Percentiles rank a stretch among this genome's conserved stretches.
phyloP scores from a whole-genome alignment of 2,888 invertebrate species.

The Priocnemis perturbator region DNA sequence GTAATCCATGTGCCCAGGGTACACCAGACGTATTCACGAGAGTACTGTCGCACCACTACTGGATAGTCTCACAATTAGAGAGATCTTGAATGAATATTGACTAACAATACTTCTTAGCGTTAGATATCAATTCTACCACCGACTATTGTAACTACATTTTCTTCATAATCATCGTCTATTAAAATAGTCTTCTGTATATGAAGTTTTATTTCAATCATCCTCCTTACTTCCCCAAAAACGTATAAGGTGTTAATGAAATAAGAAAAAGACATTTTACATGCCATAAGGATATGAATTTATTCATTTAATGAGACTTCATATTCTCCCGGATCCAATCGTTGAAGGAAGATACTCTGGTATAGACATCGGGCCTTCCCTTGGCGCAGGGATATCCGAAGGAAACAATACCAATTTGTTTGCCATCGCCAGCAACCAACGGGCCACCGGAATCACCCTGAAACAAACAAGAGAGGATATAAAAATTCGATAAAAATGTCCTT shows the following conservation, averaged over 20 bases:
- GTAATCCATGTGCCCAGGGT: slow-evolving; percentile 47
- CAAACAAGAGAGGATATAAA: not conserved
- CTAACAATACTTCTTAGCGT: no score
- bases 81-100: not conserved
- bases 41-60: slow-evolving; percentile 37
- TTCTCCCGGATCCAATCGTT: slow-evolving; percentile 49
- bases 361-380: slow-evolving; percentile 52
- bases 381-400: slow-evolving; percentile 55
- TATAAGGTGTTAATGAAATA: no score
- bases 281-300: no score
- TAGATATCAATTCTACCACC: no score
- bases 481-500: no score
- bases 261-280: no score
- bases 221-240: no score
- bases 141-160: no score
- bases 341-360: slow-evolving; percentile 39
- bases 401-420: slow-evolving; percentile 50
- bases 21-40: slow-evolving; percentile 54
- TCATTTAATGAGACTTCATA: not conserved
- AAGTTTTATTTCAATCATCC: no score
- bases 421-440: slow-evolving; percentile 38
- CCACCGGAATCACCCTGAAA: slow-evolving; percentile 48
- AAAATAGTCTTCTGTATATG: no score
- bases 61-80: slow-evolving; percentile 41
- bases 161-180: no score